Conservation (phyloP, 2,888 invertebrate genomes). For the Pheosia gnoma region DNA sequence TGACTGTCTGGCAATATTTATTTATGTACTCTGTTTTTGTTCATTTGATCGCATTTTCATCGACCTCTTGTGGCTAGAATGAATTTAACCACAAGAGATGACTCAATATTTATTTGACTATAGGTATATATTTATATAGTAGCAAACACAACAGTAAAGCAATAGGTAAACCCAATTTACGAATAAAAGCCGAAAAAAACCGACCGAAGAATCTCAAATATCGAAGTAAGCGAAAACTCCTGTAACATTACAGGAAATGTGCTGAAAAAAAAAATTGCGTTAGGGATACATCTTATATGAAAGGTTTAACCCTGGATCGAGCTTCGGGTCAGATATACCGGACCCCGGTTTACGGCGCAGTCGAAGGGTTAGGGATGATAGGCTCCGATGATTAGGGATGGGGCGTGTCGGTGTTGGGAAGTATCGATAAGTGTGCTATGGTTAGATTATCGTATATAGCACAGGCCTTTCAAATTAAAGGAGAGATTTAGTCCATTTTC, state of each 20-base stretch:
- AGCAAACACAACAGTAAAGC: too few relatives aligned
- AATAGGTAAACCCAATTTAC: too few relatives aligned
- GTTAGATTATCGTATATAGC: too few relatives aligned
- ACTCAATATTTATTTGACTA: too few relatives aligned
- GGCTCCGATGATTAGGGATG: slow-evolving; percentile 37
- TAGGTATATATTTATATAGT: too few relatives aligned
- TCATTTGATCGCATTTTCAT: too few relatives aligned
- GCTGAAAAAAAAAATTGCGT: slow-evolving; percentile 34
- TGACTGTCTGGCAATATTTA: too few relatives aligned
- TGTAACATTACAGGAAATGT: slow-evolving; percentile 27
- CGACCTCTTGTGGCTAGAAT: too few relatives aligned
- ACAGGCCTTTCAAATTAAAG: too few relatives aligned
- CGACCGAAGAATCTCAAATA: slow-evolving; percentile 10
- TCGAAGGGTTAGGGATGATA: slow-evolving; percentile 61
- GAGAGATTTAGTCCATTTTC: too few relatives aligned
- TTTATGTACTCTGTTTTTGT: too few relatives aligned
- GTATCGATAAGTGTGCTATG: background rate
- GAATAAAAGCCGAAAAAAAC: background rate
- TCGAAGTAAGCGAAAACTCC: slow-evolving; percentile 43
- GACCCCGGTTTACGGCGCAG: slow-evolving; percentile 55
- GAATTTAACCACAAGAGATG: too few relatives aligned
- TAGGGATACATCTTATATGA: slow-evolving; percentile 63
- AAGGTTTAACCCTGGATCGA: slow-evolving; percentile 64
- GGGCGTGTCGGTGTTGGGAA: slow-evolving; percentile 23
- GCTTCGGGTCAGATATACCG: slow-evolving; percentile 51